phyloP scores from a whole-genome alignment of 2,888 invertebrate species.

The Scelioninae gen. 1 region DNA sequence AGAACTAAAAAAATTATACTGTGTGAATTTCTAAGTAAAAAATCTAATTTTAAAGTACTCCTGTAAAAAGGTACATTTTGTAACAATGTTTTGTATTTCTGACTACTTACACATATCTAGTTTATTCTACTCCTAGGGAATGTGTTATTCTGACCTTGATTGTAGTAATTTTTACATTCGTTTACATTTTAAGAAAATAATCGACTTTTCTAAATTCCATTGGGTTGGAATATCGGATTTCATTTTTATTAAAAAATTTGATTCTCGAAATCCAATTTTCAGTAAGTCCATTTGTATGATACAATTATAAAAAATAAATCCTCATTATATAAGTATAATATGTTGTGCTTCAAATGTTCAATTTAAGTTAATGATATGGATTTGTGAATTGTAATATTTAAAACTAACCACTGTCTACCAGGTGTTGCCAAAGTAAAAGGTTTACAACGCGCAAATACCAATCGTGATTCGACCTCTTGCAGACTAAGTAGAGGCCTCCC shows the following conservation, averaged over 20 bases:
- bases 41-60: conserved; percentile 8
- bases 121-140: conserved; percentile 44
- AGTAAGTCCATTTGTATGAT: not conserved
- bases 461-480: conserved; percentile 93
- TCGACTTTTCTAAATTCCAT: no score
- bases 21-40: conserved; percentile 9
- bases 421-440: conserved; percentile 93
- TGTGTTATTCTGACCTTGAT: no score
- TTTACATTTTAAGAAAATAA: no score
- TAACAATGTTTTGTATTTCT: not conserved
- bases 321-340: not conserved
- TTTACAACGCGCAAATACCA: conserved; percentile 96
- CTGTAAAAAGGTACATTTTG: conserved; percentile 20
- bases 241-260: no score
- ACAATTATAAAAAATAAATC: not conserved
- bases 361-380: conserved; percentile 35
- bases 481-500: conserved; percentile 92
- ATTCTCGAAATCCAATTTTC: not conserved
- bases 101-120: conserved; percentile 55
- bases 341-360: conserved; percentile 24
- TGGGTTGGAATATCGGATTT: no score
- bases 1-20: not conserved
- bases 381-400: conserved; percentile 67
- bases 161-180: no score
- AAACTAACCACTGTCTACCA: conserved; percentile 90